phyloP scores from a whole-genome alignment of 2,113 vertebrate species.

The Meles meles region DNA sequence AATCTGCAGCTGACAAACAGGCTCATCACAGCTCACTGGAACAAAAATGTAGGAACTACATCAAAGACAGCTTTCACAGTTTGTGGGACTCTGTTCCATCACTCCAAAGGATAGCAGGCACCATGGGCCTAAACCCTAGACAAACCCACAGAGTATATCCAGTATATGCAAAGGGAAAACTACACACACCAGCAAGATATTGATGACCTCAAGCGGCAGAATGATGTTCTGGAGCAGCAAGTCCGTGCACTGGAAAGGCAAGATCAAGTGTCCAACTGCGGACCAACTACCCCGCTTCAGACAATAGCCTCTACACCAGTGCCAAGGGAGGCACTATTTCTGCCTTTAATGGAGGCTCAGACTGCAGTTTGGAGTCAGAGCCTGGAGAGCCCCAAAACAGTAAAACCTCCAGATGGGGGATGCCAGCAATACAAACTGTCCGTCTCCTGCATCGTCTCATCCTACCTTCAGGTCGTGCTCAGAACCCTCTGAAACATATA shows the following conservation, averaged over 20 bases:
- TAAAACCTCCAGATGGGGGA: constrained; percentile 93
- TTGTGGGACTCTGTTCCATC: constrained; percentile 94
- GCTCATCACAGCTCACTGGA: constrained; percentile 97
- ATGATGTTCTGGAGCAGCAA: constrained; percentile 95
- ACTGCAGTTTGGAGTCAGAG: constrained; percentile 95
- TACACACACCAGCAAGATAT: constrained; percentile 98
- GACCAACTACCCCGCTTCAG: constrained; percentile 89
- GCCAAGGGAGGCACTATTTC: constrained; percentile 94
- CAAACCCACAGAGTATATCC: constrained; percentile 98
- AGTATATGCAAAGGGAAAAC: constrained; percentile 98
- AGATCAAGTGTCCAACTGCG: constrained; percentile 92
- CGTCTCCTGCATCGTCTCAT: constrained; percentile 78
- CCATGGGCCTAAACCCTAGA: constrained; percentile 98
- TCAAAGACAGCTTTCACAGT: constrained; percentile 97
- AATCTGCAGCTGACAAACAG: constrained; percentile 88
- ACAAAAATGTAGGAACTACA: constrained; percentile 96
- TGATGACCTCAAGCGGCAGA: constrained; percentile 95
- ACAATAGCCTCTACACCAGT: constrained; percentile 96
- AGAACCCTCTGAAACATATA: constrained; percentile 77
- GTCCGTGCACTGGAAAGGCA: constrained; percentile 94
- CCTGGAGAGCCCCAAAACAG: constrained; percentile 91
- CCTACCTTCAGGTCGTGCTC: constrained; percentile 73
- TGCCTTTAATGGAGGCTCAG: constrained; percentile 94
- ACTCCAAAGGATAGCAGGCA: constrained; percentile 95
- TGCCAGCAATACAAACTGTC: constrained; percentile 79